Conservation (phyloP, 2,888 invertebrate species). For the Leptinotarsa rubiginosa region DNA sequence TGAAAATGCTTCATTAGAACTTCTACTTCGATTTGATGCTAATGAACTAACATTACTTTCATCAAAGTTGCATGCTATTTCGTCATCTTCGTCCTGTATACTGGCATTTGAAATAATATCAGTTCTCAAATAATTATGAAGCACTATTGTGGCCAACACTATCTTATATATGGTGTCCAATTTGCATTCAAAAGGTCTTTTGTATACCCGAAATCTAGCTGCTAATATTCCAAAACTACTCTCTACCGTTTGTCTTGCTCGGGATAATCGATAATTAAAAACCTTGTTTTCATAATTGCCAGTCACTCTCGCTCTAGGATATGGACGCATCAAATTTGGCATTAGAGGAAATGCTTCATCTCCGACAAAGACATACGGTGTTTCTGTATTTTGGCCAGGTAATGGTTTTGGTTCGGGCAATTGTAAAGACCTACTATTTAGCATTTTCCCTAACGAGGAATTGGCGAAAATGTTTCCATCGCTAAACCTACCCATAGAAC, state of each 20-base stretch:
- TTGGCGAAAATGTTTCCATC: conserved; percentile 53
- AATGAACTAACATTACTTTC: conserved; percentile 27
- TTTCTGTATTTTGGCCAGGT: conserved; percentile 30
- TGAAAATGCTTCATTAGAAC: too few species aligned
- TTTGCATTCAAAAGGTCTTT: conserved; percentile 40
- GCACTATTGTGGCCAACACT: conserved; percentile 33
- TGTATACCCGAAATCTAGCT: conserved; percentile 22
- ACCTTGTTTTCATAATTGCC: too few species aligned
- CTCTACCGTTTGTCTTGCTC: too few species aligned
- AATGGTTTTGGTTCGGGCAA: conserved; percentile 32
- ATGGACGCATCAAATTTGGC: conserved; percentile 26
- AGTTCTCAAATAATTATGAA: conserved; percentile 24
- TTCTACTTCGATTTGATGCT: conserved; percentile 26
- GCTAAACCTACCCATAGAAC: conserved; percentile 52
- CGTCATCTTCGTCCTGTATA: conserved; percentile 24
- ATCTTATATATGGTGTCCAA: conserved; percentile 35
- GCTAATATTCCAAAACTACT: too few species aligned
- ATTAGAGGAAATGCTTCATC: conserved; percentile 38
- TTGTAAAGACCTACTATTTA: conserved; percentile 25
- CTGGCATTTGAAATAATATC: conserved; percentile 24
- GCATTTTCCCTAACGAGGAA: conserved; percentile 39
- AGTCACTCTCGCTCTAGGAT: too few species aligned
- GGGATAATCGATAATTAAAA: too few species aligned
- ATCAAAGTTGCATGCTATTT: conserved; percentile 16
- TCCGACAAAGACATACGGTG: conserved; percentile 51